A percentile compares a stretch with the other conserved stretches of the same genome.
phyloP scores from a whole-genome alignment of 2,797 vertebrate species.

The Gambelia wislizenii region DNA sequence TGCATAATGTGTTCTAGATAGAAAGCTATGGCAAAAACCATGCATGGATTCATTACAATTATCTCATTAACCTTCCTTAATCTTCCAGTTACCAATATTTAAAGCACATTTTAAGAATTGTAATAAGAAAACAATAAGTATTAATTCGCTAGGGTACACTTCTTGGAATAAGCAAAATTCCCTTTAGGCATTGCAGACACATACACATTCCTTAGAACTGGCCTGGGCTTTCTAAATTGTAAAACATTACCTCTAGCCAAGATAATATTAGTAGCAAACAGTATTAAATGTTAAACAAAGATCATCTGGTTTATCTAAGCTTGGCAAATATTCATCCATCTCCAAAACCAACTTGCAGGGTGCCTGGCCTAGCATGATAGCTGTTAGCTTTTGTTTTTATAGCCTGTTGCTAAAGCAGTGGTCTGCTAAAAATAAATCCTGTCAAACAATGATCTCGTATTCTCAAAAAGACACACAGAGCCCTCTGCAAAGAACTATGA shows the following conservation, averaged over 20 bases:
- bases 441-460: conserved; percentile 66
- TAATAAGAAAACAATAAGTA: not conserved
- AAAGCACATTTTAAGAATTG: not conserved
- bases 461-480: conserved; percentile 34
- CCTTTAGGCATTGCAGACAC: conserved; percentile 26
- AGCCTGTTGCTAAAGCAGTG: conserved; percentile 77
- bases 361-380: conserved; percentile 55
- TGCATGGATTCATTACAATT: not conserved
- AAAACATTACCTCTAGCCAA: conserved; percentile 45
- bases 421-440: conserved; percentile 68
- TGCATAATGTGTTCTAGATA: not conserved
- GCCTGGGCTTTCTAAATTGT: conserved; percentile 21
- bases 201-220: not conserved
- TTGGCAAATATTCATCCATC: conserved; percentile 59
- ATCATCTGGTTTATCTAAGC: conserved; percentile 54
- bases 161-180: not conserved
- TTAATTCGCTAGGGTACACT: conserved; percentile 7
- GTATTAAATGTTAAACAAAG: conserved; percentile 53
- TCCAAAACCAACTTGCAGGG: conserved; percentile 70
- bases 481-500: conserved; percentile 36
- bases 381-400: conserved; percentile 73
- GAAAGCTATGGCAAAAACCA: not conserved
- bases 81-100: not conserved
- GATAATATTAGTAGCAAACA: conserved; percentile 46
- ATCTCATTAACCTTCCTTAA: not conserved